phyloP scores from a whole-genome alignment of 2,797 vertebrate genomes.

The Silurus lanzhouensis region DNA sequence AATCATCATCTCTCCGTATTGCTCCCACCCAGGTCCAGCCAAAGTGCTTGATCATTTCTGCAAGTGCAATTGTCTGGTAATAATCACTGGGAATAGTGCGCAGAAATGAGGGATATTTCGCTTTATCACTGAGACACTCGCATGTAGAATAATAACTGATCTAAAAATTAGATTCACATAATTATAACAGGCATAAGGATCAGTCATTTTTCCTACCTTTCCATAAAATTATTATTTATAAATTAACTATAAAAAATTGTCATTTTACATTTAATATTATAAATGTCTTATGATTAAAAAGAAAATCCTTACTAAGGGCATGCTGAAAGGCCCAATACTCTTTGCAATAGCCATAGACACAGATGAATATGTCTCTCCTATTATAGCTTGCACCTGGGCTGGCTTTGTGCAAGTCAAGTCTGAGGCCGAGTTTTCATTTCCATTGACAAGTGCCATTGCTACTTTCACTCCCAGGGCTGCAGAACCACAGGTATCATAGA shows the following conservation, averaged over 20 bases:
- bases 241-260: not conserved
- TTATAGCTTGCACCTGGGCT: conserved; percentile 68
- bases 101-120: conserved; percentile 70
- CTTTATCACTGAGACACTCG: conserved; percentile 72
- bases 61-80: conserved; percentile 72
- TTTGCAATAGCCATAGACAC: conserved; percentile 67
- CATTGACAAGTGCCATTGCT: conserved; percentile 66
- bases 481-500: conserved; percentile 69
- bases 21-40: conserved; percentile 79
- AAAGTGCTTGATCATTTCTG: conserved; percentile 72
- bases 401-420: conserved; percentile 57
- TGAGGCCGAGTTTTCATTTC: conserved; percentile 44
- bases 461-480: conserved; percentile 61
- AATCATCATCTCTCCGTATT: conserved; percentile 73
- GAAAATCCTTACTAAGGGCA: conserved; percentile 64
- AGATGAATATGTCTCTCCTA: conserved; percentile 72
- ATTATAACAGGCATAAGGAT: not conserved
- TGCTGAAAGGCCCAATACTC: conserved; percentile 68
- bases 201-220: not conserved
- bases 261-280: not conserved
- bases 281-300: not conserved
- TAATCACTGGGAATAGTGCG: conserved; percentile 76
- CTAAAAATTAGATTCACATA: conserved; percentile 51
- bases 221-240: not conserved
- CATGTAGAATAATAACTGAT: conserved; percentile 76